Evolutionary conservation across 1,140 invertebrate species (phyloP).

Genomic region (Apis florea): DNA sequence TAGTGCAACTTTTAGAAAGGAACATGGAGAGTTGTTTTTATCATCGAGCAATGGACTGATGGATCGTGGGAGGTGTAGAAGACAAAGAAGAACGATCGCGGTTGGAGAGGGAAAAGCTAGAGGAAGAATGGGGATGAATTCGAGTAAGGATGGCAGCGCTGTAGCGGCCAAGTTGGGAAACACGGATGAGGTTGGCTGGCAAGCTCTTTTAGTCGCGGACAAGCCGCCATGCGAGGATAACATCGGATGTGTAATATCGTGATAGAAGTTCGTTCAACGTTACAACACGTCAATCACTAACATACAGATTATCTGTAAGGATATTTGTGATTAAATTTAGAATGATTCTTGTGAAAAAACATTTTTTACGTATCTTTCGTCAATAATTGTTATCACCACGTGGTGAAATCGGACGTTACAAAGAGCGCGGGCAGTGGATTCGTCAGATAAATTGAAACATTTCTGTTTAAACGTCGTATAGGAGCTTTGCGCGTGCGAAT

Average conservation of each 20-base stretch:
- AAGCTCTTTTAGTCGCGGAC: conserved; percentile 68
- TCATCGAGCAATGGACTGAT: conserved; percentile 29
- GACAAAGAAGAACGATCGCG: not conserved
- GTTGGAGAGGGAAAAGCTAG: conserved; percentile 10
- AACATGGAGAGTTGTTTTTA: conserved; percentile 41
- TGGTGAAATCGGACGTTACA: conserved; percentile 3
- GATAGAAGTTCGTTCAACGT: conserved; percentile 4
- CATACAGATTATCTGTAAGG: not conserved
- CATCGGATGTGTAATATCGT: conserved; percentile 48
- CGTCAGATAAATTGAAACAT: not conserved
- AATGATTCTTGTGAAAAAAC: not conserved
- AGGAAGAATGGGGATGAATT: conserved; percentile 42
- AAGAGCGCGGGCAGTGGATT: conserved; percentile 13
- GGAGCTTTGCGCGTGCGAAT: not conserved
- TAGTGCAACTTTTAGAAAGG: not conserved
- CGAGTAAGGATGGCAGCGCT: conserved; percentile 65
- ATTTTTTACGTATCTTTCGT: not conserved
- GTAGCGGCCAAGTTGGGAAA: conserved; percentile 68
- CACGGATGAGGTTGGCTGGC: conserved; percentile 68
- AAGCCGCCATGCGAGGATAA: conserved; percentile 68
- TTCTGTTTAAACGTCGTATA: not conserved
- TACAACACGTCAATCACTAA: no score
- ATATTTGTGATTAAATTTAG: not conserved
- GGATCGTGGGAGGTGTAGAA: conserved; percentile 17
- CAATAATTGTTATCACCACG: not conserved